Percentiles rank a stretch among this genome's conserved stretches.
These are phyloP conservation scores for Lampris incognitus DNA, from an alignment of 2,113 vertebrate species.

Conservation along the genomic window DNA sequence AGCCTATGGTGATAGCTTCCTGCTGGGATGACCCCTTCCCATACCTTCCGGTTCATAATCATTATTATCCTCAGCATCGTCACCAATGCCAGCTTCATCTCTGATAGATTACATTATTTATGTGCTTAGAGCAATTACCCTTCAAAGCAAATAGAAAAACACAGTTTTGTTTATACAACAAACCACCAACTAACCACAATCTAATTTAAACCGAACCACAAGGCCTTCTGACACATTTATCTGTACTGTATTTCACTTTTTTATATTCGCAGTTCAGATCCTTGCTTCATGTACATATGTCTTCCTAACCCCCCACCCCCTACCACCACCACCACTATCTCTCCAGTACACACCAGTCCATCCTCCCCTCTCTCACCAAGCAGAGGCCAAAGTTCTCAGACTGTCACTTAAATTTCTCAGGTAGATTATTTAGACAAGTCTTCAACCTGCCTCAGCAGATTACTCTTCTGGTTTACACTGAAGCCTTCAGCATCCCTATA, in stretches of 20 bases:
- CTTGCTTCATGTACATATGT: conserved; percentile 49
- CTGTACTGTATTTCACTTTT: conserved; percentile 27
- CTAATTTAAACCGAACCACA: background rate
- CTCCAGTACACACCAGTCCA: conserved; percentile 33
- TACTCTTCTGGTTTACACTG: conserved; percentile 26
- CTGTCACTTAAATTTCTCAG: conserved; percentile 62
- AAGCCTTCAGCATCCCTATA: conserved; percentile 36
- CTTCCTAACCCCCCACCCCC: conserved; percentile 35
- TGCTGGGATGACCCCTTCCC: conserved; percentile 36
- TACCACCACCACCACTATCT: conserved; percentile 7
- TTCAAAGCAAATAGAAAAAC: conserved; percentile 30
- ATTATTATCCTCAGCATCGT: no score
- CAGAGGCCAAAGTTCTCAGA: conserved; percentile 60
- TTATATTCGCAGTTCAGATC: conserved; percentile 15
- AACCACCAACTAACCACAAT: conserved; percentile 34
- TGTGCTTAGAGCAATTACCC: conserved; percentile 52
- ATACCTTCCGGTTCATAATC: conserved; percentile 32
- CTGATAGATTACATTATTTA: conserved; percentile 44
- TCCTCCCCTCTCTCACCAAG: conserved; percentile 27
- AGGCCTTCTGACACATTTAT: conserved; percentile 41
- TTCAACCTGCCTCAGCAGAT: conserved; percentile 19
- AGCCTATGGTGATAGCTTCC: conserved; percentile 47
- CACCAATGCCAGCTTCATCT: conserved; percentile 18
- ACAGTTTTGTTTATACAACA: conserved; percentile 53
- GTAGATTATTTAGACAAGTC: conserved; percentile 62